phyloP scores from a whole-genome alignment of 30 jellyfish, hydroid and myxozoan genomes.

The Hydractinia echinata region DNA sequence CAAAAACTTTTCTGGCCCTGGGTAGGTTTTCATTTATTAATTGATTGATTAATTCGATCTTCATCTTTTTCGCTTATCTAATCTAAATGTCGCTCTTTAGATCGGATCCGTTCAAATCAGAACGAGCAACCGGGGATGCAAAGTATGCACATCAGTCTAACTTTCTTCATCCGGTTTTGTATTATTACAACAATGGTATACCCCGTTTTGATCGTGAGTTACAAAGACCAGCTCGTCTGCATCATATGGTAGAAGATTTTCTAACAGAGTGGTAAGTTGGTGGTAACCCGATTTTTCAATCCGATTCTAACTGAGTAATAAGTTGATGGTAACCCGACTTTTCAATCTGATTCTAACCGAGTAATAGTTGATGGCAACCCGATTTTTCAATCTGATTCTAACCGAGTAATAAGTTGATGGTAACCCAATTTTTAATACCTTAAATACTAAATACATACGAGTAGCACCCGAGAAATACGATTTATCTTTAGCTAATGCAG shows the following conservation, averaged over 20 bases:
- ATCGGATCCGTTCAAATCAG: constrained; percentile 82
- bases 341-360: no score
- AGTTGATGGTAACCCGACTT: not conserved
- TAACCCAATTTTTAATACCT: no score
- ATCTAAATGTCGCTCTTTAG: constrained; percentile 18
- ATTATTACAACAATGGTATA: constrained; percentile 36
- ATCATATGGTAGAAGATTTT: constrained; percentile 89
- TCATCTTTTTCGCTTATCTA: not conserved
- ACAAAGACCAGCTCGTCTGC: constrained; percentile 68
- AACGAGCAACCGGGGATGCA: constrained; percentile 82
- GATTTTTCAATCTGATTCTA: no score
- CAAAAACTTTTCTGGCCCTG: constrained; percentile 68
- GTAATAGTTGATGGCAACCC: no score
- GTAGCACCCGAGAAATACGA: no score
- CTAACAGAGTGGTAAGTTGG: constrained; percentile 68
- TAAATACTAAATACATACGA: no score
- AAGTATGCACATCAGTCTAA: constrained; percentile 74
- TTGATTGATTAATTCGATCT: not conserved
- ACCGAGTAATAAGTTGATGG: no score
- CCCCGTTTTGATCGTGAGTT: constrained; percentile 28
- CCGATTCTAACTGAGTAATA: not conserved
- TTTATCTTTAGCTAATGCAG: not conserved
- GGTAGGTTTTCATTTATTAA: not conserved
- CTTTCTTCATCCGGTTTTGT: constrained; percentile 86
- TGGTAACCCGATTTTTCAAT: not conserved